A percentile compares a stretch with the other conserved stretches of the same genome.
Evolutionary conservation across 2,113 vertebrate genomes (phyloP).

Genomic region (Callochromis pleurospilus): DNA sequence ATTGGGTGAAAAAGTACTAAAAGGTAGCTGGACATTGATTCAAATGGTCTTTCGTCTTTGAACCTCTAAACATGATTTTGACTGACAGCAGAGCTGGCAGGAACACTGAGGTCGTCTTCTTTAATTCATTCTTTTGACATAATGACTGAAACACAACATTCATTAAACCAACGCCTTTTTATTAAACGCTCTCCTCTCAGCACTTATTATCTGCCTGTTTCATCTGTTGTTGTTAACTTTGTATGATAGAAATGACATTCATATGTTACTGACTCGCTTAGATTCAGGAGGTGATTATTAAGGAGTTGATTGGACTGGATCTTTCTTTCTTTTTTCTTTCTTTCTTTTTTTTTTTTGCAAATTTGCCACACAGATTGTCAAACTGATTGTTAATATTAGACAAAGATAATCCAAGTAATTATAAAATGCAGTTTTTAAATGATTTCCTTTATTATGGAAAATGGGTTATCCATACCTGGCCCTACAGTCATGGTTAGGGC

Average conservation of each 20-base stretch:
- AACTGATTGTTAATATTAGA: too few species aligned
- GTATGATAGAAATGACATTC: background rate
- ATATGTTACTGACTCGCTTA: background rate
- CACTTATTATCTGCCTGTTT: background rate
- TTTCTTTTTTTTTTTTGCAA: fast-evolving
- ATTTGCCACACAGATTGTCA: background rate
- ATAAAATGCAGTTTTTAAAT: too few species aligned
- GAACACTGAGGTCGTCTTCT: background rate
- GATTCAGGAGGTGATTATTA: fast-evolving
- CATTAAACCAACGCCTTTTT: background rate
- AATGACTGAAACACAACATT: background rate
- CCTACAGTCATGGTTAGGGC: too few species aligned
- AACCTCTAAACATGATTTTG: background rate
- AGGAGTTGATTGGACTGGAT: background rate
- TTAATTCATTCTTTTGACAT: background rate
- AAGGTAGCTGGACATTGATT: background rate
- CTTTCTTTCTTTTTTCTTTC: fast-evolving
- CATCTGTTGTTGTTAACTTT: background rate
- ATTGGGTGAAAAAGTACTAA: background rate
- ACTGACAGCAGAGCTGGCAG: background rate
- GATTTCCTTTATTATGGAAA: too few species aligned
- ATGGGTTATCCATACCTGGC: too few species aligned
- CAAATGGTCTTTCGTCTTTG: background rate
- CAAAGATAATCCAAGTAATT: too few species aligned
- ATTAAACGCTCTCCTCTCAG: background rate